phyloP scores from a whole-genome alignment of 2,797 vertebrate species.

The Setipinna tenuifilis region DNA sequence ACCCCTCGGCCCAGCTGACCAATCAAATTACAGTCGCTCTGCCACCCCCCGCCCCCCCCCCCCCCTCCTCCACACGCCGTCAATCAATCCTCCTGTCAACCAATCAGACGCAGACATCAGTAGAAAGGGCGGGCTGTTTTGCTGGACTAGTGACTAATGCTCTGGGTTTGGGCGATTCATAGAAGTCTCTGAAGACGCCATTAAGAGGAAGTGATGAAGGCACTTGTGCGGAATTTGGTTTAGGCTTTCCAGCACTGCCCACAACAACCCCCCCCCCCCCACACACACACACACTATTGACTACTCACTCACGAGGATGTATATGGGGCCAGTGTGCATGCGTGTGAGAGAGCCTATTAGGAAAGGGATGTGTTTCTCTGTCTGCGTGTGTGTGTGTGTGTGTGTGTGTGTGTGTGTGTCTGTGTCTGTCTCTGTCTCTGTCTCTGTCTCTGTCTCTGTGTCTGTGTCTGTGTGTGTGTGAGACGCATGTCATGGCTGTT shows the following conservation, averaged over 20 bases:
- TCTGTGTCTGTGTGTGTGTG: too few species aligned
- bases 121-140: not conserved
- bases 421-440: too few species aligned
- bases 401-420: too few species aligned
- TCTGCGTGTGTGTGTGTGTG: not conserved
- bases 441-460: too few species aligned
- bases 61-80: not conserved
- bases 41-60: too few species aligned
- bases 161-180: not conserved
- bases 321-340: too few species aligned
- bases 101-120: not conserved
- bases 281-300: too few species aligned
- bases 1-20: not conserved
- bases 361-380: not conserved
- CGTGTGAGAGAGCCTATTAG: too few species aligned
- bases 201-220: not conserved
- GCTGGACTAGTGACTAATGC: not conserved
- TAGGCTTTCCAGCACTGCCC: not conserved
- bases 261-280: too few species aligned
- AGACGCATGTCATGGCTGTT: too few species aligned
- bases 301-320: too few species aligned
- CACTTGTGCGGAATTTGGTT: not conserved
- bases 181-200: not conserved
- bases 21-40: not conserved
- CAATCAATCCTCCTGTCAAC: not conserved